Evolutionary conservation across 2,888 invertebrate genomes (phyloP).

Genomic region (Plagodis pulveraria): DNA sequence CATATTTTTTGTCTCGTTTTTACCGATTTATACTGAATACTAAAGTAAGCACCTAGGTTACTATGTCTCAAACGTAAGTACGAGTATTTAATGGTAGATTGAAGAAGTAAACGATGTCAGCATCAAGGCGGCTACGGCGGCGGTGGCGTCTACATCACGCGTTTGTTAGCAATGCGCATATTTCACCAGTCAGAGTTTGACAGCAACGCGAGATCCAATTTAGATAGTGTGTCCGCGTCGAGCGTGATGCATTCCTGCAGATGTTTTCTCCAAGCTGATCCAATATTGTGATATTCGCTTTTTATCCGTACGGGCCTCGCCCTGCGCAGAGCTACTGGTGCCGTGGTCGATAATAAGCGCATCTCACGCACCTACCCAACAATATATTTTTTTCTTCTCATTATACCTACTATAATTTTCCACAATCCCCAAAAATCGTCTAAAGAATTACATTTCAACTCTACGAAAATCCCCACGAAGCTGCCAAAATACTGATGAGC

Average conservation of each 20-base stretch:
- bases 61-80: too few relatives aligned
- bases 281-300: conserved; percentile 10
- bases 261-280: conserved; percentile 24
- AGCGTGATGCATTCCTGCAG: conserved; percentile 28
- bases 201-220: conserved; percentile 30
- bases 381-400: neutral
- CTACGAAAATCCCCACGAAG: too few relatives aligned
- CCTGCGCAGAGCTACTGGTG: neutral
- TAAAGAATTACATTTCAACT: too few relatives aligned
- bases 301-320: conserved; percentile 2
- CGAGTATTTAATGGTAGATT: too few relatives aligned
- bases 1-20: too few relatives aligned
- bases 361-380: neutral
- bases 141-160: conserved; percentile 1
- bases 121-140: too few relatives aligned
- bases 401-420: neutral
- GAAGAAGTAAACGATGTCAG: neutral
- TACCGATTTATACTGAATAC: too few relatives aligned
- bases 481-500: too few relatives aligned
- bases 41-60: too few relatives aligned
- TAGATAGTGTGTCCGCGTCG: conserved; percentile 18
- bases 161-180: conserved; percentile 20
- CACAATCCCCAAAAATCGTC: neutral
- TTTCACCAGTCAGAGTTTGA: conserved; percentile 31
- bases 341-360: neutral